phyloP scores from a whole-genome alignment of 2,797 vertebrate species.

The Melanotaenia nigrans region DNA sequence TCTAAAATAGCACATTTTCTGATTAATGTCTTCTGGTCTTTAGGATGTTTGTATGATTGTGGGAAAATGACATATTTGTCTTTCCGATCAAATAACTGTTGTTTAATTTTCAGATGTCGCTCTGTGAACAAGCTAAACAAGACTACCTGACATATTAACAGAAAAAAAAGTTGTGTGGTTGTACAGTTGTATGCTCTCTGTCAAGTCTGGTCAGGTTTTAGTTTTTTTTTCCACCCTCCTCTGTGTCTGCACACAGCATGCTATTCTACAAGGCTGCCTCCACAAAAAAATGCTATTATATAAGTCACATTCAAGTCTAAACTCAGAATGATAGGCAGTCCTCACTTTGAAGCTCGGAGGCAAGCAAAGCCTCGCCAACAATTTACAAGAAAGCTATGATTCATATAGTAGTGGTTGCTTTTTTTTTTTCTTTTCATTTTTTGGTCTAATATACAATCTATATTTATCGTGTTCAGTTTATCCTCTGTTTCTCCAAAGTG shows the following conservation, averaged over 20 bases:
- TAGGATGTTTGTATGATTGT: background rate
- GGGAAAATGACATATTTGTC: background rate
- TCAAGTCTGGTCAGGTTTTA: slow-evolving; percentile 72
- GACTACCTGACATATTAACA: slow-evolving; percentile 29
- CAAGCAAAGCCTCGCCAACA: slow-evolving; percentile 63
- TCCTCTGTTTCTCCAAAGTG: slow-evolving; percentile 13
- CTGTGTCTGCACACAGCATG: slow-evolving; percentile 24
- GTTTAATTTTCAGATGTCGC: slow-evolving; percentile 38
- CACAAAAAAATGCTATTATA: slow-evolving; percentile 56
- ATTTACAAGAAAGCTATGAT: slow-evolving; percentile 72
- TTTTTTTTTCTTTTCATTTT: slow-evolving; percentile 8
- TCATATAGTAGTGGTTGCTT: slow-evolving; percentile 65
- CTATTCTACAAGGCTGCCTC: slow-evolving; percentile 64
- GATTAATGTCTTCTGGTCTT: background rate
- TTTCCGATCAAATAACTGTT: slow-evolving; percentile 13
- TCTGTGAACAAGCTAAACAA: slow-evolving; percentile 23
- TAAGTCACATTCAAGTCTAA: slow-evolving; percentile 72
- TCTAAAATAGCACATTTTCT: background rate
- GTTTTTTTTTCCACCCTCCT: slow-evolving; percentile 17
- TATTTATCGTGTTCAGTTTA: slow-evolving; percentile 11
- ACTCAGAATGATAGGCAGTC: slow-evolving; percentile 59
- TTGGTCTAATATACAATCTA: slow-evolving; percentile 34
- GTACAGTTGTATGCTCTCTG: slow-evolving; percentile 33
- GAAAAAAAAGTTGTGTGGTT: slow-evolving; percentile 34
- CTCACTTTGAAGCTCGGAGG: slow-evolving; percentile 46